Evolutionary conservation across 2,113 vertebrate genomes (phyloP), one percentile per base, ranked within the genome.

Genomic region (Psettodes erumei): DNA sequence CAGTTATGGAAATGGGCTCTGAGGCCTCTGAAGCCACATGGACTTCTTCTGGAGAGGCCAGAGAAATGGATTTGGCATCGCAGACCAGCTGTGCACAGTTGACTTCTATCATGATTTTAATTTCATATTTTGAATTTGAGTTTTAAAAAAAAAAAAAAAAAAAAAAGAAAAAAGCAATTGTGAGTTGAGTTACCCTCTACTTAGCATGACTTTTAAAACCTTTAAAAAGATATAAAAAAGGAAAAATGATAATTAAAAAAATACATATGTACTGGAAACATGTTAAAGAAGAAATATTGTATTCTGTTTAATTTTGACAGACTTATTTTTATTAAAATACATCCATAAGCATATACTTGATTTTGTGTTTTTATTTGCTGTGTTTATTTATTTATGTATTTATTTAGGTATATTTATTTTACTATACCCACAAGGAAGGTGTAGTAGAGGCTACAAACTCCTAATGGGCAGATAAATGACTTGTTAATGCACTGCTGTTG

Each of bases 281-380:
- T 94, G 92, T 94, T 96, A 76, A 87, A 87, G 95, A 95, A 96
- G 92, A 95, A 93, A 94, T 93, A 95, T 94, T 94, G 94, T 95
- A 91, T 96, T 96, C 95, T 96, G 95, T 97, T 97, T 96, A 96
- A 97, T 97, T 98, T 96, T 96, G 96, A 97, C 96, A 98, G 95
- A 97, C 96, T 96, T 98, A 98, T 98, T 98, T 98, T 98, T 98
- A 98, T 97, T 99, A 97, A 98, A 98, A 98, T 97, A 96, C 96
- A 95, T 96, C 95, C 95, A 95, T 96, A 95, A 95, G 95, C 94
- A 94, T 91, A 92, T 71, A 8, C 71, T 51, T 38, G 60, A 18
- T 62, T 5, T 85, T 59, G 30, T 68, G 75, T 78, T 59, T 63
- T 82, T 56, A 33, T 83, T 77, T 43, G 0, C 10, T 66, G 7